A percentile compares a stretch with the other conserved stretches of the same genome.
phyloP scores from a whole-genome alignment of 2,888 invertebrate species.

The Disparrhopalites patrizii region DNA sequence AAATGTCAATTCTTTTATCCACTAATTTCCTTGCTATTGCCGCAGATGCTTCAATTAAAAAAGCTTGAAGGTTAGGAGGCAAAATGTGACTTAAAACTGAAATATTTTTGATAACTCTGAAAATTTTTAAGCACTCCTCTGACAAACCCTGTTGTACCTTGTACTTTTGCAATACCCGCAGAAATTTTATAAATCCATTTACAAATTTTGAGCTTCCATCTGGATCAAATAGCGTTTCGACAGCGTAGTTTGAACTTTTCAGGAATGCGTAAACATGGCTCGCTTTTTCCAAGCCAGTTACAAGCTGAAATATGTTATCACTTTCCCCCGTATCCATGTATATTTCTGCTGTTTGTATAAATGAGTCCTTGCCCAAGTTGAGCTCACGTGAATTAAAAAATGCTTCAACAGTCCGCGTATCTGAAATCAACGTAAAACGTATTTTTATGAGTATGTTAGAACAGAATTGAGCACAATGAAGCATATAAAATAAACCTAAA shows the following conservation, averaged over 20 bases:
- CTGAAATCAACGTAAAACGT: constrained; percentile 10
- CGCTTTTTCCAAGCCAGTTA: not conserved
- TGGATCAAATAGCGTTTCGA: not conserved
- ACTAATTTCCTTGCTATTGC: not conserved
- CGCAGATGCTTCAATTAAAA: not conserved
- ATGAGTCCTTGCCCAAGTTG: constrained; percentile 4
- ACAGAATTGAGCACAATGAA: no score
- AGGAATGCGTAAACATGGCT: constrained; percentile 19
- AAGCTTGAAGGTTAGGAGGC: not conserved
- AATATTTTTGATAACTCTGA: not conserved
- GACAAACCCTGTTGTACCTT: not conserved
- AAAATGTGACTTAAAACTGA: not conserved
- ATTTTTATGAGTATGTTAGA: no score
- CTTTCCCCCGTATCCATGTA: not conserved
- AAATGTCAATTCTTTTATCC: not conserved
- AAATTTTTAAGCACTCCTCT: not conserved
- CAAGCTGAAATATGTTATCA: not conserved
- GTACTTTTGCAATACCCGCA: not conserved
- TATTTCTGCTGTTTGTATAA: constrained; percentile 31
- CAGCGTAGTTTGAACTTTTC: constrained; percentile 9
- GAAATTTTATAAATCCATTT: not conserved
- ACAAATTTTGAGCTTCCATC: not conserved
- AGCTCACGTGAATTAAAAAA: constrained; percentile 25
- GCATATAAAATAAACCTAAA: constrained; percentile 9
- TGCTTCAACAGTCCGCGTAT: constrained; percentile 10